Evolutionary conservation across 1,140 invertebrate species (phyloP), one percentile per base, ranked within the genome.

Genomic region (Drosophila ananassae): DNA sequence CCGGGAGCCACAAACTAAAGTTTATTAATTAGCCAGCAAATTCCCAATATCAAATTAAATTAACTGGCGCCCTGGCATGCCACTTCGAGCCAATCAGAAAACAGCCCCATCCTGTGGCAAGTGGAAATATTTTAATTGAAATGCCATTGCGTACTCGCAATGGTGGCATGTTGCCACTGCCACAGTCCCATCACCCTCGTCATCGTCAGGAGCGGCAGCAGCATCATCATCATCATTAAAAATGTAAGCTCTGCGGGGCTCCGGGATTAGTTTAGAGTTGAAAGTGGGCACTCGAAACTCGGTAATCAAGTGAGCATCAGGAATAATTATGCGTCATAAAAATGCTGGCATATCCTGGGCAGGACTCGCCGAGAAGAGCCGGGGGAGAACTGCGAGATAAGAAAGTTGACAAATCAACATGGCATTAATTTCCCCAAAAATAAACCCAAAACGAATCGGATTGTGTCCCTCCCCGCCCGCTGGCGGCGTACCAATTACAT

Each of bases 1-100:
- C 2, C 8, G 1, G 10, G 22, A 46, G 71, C 71, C 58, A 75
- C 71, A 66, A 51, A 66, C 50, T 72, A 56, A 76, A 80, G 66
- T 66, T 71, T 66, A 80, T 80, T 80, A 80, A 80, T 76, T 80
- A 76, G 72, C 77, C 58, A 53, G 55, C 73, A 73, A 57, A 76
- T 72, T 76, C 63, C 50, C 50, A 58, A 76, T 63, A 51, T 41
- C 12, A 72, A 72, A 72, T 62, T 72, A 60, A 58, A 67, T 67
- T 54, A 73, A 62, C 44, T 66, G 52, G 28, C 12, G 22, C 13
- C 47, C 44, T 41, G 32, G 10, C 12, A 8, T 7, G 24, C 32
- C 39, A 64, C 46, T 39, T 25, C 56, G 12, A 9, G 13, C 22
- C 4, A 28, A 28, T 17, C 6, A n/a, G 13, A 6, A 2, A 13